Percentiles rank a stretch among this genome's conserved stretches.
These are phyloP conservation scores for Schizopygopsis malacanthus DNA, from an alignment of 2,797 vertebrate genomes.

Conservation along the genomic window DNA sequence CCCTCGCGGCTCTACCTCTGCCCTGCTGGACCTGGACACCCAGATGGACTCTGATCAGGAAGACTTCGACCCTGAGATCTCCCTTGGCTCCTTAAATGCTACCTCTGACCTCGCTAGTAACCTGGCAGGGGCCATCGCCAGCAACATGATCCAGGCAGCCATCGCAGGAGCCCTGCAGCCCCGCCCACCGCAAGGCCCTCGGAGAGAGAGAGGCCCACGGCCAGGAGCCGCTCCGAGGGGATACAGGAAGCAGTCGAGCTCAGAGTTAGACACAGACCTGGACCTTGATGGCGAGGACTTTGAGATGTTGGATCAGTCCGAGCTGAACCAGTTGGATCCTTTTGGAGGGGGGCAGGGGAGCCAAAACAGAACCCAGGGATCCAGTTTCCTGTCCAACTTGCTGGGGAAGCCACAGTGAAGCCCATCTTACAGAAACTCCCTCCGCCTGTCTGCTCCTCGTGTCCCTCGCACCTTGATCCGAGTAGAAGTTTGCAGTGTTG, in stretches of 20 bases:
- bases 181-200: conserved; percentile 62
- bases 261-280: conserved; percentile 89
- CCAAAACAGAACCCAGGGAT: conserved; percentile 74
- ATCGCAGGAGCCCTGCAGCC: conserved; percentile 82
- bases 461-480: conserved; percentile 20
- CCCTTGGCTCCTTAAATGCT: conserved; percentile 74
- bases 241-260: conserved; percentile 87
- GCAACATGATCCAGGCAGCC: conserved; percentile 92
- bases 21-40: conserved; percentile 74
- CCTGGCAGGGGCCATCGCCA: conserved; percentile 87
- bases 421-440: conserved; percentile 20
- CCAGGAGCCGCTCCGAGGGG: conserved; percentile 71
- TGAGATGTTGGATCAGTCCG: conserved; percentile 97
- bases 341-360: conserved; percentile 73
- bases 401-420: conserved; percentile 81
- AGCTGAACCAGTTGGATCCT: conserved; percentile 95
- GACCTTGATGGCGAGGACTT: conserved; percentile 93
- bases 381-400: conserved; percentile 79
- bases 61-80: conserved; percentile 79
- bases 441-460: conserved; percentile 29
- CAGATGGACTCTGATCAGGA: conserved; percentile 84
- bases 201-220: conserved; percentile 73
- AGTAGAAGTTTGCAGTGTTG: conserved; percentile 18
- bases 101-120: conserved; percentile 82
- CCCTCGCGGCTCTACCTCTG: conserved; percentile 70